Base-by-base conservation (phyloP, 2,113 vertebrate species). In the Saiga tatarica region DNA sequence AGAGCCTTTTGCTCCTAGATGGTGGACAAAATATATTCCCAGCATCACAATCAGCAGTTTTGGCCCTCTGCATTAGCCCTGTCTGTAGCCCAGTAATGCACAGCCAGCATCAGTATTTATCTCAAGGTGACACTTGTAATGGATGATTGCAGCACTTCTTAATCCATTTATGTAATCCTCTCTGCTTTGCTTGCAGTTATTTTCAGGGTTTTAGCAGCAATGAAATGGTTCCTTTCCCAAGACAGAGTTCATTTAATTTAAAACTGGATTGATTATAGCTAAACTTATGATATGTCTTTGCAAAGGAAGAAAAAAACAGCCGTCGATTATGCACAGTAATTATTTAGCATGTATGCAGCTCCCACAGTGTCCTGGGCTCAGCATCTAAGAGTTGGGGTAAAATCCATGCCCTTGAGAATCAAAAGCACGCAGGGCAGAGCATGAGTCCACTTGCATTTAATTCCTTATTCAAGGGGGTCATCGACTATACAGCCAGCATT, bases 161-260 rank as follows among this genome's bases (percentile, higher is more conserved):
- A 97, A 98, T 74, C 89, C 91, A 10, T 97, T 98, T 97, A 89
- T 96, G 96, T 97, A 98, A 91, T 89, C 87, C 97, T 98, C 97
- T 84, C 78, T 98, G 95, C 89, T 97, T 96, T 95, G 76, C 92
- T 98, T 97, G 93, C 95, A 87, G 71, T 98, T 97, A 97, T 97
- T 97, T 97, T 95, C 60, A 82, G 79, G 2, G 91, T 97, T 98
- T 97, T 86, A 95, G 60, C 88, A 84, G 96, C 97, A 93, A 95
- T 98, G 96, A 97, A 98, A 95, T 89, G 71, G 91, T 98, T 64
- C 60, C 96, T 92, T 98, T 98, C 95, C 95, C 62, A 53, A 96
- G 14, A 97, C 87, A 94, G 60, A 91, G 86, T 98, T 98, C 96
- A 95, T 96, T 97, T 89, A 95, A 53, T 98, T 98, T 97, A 95